A percentile compares a stretch with the other conserved stretches of the same genome.
Evolutionary conservation across 1,140 invertebrate genomes (phyloP).

Genomic region (Popillia japonica): DNA sequence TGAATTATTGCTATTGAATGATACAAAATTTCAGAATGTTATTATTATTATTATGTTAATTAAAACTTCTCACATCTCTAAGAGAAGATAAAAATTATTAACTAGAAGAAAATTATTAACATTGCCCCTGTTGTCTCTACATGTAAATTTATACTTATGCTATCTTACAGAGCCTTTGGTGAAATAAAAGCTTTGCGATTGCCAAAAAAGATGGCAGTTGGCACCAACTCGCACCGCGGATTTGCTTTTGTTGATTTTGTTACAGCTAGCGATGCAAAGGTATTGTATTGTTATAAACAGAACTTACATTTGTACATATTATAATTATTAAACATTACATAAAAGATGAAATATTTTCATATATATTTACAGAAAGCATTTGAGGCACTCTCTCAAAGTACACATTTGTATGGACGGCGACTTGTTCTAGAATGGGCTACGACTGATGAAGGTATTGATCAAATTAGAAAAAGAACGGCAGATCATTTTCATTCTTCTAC

Average conservation of each 20-base stretch:
- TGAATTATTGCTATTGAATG: too few relatives aligned
- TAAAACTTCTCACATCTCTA: too few relatives aligned
- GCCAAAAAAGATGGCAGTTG: constrained; percentile 85
- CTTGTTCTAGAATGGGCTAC: constrained; percentile 97
- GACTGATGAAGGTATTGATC: constrained; percentile 79
- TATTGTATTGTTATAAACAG: constrained; percentile 62
- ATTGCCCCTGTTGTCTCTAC: too few relatives aligned
- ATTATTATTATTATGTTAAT: too few relatives aligned
- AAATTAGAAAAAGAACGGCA: constrained; percentile 86
- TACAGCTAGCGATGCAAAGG: constrained; percentile 91
- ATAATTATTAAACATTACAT: not conserved
- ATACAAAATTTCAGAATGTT: too few relatives aligned
- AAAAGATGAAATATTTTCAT: not conserved
- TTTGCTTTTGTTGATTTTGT: constrained; percentile 97
- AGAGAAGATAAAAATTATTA: too few relatives aligned
- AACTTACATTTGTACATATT: not conserved
- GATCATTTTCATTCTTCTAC: constrained; percentile 68
- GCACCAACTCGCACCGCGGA: constrained; percentile 86
- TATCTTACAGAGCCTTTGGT: constrained; percentile 87
- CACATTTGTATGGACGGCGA: constrained; percentile 95
- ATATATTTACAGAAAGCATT: constrained; percentile 88
- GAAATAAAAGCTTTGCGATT: constrained; percentile 90
- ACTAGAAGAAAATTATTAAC: too few relatives aligned
- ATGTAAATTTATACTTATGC: too few relatives aligned
- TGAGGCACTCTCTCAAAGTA: constrained; percentile 91